A percentile compares a stretch with the other conserved stretches of the same genome.
phyloP scores from a whole-genome alignment of 2,113 vertebrate genomes.

The Hipposideros armiger region DNA sequence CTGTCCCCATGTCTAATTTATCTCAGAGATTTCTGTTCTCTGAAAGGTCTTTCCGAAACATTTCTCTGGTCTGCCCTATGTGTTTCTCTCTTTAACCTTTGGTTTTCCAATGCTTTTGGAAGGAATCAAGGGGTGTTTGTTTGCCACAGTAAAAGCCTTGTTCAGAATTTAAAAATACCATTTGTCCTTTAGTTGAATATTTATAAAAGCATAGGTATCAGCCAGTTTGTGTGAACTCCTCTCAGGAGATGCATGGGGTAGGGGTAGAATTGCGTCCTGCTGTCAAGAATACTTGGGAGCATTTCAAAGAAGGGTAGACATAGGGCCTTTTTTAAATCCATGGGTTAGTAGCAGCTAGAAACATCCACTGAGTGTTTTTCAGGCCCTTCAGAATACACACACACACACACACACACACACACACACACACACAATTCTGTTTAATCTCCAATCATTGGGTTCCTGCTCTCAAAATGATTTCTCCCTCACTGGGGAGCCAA shows the following conservation, averaged over 20 bases:
- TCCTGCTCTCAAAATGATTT: not conserved
- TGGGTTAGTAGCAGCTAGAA: not conserved
- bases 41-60: constrained; percentile 23
- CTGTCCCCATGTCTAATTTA: not conserved
- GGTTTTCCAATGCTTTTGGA: not conserved
- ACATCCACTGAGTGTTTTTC: not conserved
- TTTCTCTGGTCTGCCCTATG: not conserved
- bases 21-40: constrained; percentile 13
- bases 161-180: constrained; percentile 49
- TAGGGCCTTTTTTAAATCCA: not conserved
- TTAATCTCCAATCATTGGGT: not conserved
- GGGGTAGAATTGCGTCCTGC: not conserved
- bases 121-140: not conserved
- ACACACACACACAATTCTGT: not conserved
- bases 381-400: not conserved
- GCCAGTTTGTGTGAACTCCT: not conserved
- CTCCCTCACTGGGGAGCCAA: not conserved
- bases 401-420: not conserved
- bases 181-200: constrained; percentile 47
- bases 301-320: not conserved
- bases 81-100: constrained; percentile 49
- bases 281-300: not conserved
- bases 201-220: not conserved
- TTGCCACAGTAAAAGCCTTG: constrained; percentile 29
- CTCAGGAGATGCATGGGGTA: not conserved